A percentile compares a stretch with the other conserved stretches of the same genome.
Evolutionary conservation across 2,888 invertebrate species (phyloP).

Genomic region (Hydrotaea cyrtoneurina): DNA sequence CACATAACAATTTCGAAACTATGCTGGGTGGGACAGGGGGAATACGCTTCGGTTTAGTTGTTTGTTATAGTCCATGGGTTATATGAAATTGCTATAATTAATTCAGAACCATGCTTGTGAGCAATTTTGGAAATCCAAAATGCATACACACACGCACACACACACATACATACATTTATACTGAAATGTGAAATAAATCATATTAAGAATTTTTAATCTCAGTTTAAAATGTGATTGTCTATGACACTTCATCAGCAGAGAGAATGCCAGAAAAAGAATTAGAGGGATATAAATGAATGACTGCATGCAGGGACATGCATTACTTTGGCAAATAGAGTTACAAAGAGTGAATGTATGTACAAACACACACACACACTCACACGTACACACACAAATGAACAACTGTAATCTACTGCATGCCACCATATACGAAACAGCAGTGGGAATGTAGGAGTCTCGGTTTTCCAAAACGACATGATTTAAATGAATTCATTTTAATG

Average conservation of each 20-base stretch:
- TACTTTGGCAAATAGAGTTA: neutral
- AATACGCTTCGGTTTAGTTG: too few relatives aligned
- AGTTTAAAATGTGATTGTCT: conserved; percentile 16
- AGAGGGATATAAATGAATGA: neutral
- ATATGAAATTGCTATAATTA: neutral
- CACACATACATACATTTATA: neutral
- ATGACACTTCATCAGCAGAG: conserved; percentile 22
- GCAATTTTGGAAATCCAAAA: conserved; percentile 21
- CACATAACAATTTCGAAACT: too few relatives aligned
- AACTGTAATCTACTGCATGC: neutral
- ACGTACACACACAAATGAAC: neutral
- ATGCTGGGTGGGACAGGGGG: too few relatives aligned
- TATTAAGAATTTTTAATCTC: conserved; percentile 29
- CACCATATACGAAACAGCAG: neutral
- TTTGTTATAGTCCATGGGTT: too few relatives aligned
- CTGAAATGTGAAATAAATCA: conserved; percentile 16
- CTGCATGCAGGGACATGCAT: neutral
- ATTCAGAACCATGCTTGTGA: conserved; percentile 10
- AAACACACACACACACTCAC: neutral
- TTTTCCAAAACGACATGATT: neutral
- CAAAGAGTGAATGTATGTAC: neutral
- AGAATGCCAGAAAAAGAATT: neutral
- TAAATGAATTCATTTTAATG: conserved; percentile 21
- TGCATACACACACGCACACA: too few relatives aligned
- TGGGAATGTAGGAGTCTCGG: neutral